A percentile compares a stretch with the other conserved stretches of the same genome.
These are phyloP conservation scores for Drosophila tani DNA, from an alignment of 1,140 invertebrate genomes.

Conservation along the genomic window DNA sequence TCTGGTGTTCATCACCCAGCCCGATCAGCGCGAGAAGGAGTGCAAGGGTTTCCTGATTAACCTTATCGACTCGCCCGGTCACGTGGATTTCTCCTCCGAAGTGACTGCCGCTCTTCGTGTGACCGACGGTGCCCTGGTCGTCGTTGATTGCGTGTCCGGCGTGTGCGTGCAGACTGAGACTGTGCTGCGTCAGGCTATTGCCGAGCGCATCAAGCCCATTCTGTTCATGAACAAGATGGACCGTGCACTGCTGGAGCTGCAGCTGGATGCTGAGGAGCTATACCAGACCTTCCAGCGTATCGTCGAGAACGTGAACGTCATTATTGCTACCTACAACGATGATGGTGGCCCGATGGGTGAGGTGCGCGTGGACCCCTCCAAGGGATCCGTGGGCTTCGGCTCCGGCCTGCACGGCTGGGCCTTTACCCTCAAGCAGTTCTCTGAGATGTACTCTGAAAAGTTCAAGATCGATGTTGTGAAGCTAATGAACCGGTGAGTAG, in stretches of 20 bases:
- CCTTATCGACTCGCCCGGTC: slow-evolving; percentile 99
- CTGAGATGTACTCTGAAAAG: slow-evolving; percentile 99
- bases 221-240: slow-evolving; percentile 99
- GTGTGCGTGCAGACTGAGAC: slow-evolving; percentile 99
- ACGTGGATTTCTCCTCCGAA: slow-evolving; percentile 99
- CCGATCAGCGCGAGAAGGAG: slow-evolving; percentile 95
- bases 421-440: slow-evolving; percentile 99
- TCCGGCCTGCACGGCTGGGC: slow-evolving; percentile 99
- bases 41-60: slow-evolving; percentile 99
- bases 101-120: slow-evolving; percentile 99
- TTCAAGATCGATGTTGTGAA: slow-evolving; percentile 99
- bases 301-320: slow-evolving; percentile 99
- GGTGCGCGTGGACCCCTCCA: slow-evolving; percentile 98
- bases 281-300: slow-evolving; percentile 99
- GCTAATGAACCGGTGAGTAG: slow-evolving; percentile 94
- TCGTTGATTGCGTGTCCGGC: slow-evolving; percentile 99
- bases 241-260: slow-evolving; percentile 97
- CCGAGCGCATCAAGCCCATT: slow-evolving; percentile 99
- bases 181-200: slow-evolving; percentile 99
- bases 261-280: slow-evolving; percentile 97
- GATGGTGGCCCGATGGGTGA: slow-evolving; percentile 99
- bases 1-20: slow-evolving; percentile 94
- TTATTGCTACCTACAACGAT: slow-evolving; percentile 99
- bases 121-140: slow-evolving; percentile 99
- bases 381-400: slow-evolving; percentile 99